Conservation (phyloP, 2,113 vertebrate genomes). For the Engraulis encrasicolus region DNA sequence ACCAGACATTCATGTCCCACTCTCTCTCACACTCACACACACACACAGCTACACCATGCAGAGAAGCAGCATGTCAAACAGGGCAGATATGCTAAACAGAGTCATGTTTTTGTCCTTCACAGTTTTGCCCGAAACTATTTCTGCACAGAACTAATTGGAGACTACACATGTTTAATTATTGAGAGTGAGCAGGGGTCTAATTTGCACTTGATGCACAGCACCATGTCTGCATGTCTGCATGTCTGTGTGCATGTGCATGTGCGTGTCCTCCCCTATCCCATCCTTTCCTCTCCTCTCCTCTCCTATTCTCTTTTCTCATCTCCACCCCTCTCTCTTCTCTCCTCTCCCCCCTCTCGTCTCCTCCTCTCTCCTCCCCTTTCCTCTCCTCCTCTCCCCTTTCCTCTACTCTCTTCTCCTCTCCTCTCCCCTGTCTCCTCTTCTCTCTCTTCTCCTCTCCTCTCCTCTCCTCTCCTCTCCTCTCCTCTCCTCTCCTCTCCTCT, state of each 20-base stretch:
- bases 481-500: too few species aligned
- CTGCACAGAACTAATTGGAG: neutral
- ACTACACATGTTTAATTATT: neutral
- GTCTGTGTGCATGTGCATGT: too few species aligned
- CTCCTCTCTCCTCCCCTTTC: too few species aligned
- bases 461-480: too few species aligned
- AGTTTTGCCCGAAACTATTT: too few species aligned
- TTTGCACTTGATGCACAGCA: neutral
- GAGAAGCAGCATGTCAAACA: neutral
- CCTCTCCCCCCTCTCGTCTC: too few species aligned
- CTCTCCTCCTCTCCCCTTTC: neutral
- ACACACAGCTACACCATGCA: neutral
- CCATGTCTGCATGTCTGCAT: neutral
- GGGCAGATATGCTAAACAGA: neutral
- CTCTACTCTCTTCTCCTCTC: too few species aligned
- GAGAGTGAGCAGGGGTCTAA: neutral
- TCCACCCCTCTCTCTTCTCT: too few species aligned
- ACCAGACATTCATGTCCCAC: slow-evolving; percentile 4
- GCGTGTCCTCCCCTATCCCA: too few species aligned
- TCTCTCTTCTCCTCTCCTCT: too few species aligned
- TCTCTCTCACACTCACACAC: too few species aligned
- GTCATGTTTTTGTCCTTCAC: neutral
- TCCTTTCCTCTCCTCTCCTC: neutral
- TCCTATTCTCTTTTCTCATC: neutral
- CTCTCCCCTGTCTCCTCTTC: too few species aligned